Conservation (phyloP, 2,797 vertebrate genomes). For the Ctenosaura bakeri region DNA sequence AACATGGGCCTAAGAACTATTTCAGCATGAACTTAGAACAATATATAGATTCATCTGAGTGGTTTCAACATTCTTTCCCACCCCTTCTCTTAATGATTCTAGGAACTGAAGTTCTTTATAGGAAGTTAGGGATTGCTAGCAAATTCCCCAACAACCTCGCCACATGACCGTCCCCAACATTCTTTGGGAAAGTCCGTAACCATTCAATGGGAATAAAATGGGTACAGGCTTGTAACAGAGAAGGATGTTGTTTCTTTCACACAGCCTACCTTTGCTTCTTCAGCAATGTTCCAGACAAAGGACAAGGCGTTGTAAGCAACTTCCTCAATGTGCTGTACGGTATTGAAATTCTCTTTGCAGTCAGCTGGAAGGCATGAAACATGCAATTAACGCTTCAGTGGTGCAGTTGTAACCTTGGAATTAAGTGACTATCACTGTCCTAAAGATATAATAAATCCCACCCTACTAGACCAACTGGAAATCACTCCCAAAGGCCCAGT, state of each 20-base stretch:
- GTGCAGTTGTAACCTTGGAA: neutral
- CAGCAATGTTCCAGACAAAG: slow-evolving; percentile 94
- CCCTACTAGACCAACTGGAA: neutral
- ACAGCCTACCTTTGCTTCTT: slow-evolving; percentile 93
- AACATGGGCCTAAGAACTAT: neutral
- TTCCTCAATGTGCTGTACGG: slow-evolving; percentile 93
- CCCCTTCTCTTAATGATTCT: neutral
- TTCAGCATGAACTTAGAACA: neutral
- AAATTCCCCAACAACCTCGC: no score
- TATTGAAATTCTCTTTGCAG: slow-evolving; percentile 97
- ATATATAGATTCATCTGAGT: no score
- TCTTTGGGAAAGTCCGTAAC: no score
- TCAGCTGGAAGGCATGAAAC: slow-evolving; percentile 84
- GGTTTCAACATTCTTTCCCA: no score
- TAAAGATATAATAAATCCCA: neutral
- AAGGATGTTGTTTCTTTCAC: neutral
- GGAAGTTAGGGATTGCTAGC: neutral
- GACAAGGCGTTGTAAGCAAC: slow-evolving; percentile 95
- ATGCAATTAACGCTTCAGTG: neutral
- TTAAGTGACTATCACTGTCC: neutral
- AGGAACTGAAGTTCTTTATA: neutral
- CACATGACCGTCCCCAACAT: neutral
- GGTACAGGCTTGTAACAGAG: no score
- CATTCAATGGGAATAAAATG: neutral
- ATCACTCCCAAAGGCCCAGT: neutral